Evolutionary conservation across 2,888 invertebrate species (phyloP).

Genomic region (Hydriomena furcata): DNA sequence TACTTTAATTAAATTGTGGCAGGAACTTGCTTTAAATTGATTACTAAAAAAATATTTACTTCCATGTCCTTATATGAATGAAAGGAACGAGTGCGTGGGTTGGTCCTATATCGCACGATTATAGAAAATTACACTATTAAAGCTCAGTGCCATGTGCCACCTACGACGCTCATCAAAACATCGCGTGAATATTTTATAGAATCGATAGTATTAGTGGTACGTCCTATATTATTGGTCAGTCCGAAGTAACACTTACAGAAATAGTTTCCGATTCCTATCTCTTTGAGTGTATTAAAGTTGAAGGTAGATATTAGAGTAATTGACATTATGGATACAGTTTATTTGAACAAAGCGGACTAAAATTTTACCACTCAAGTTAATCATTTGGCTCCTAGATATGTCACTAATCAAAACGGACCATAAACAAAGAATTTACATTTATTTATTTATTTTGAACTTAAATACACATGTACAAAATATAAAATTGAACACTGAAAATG

Average conservation of each 20-base stretch:
- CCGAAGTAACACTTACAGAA: slow-evolving; percentile 10
- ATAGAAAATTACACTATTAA: slow-evolving; percentile 16
- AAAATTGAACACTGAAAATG: too few relatives aligned
- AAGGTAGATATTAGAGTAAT: background rate
- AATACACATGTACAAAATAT: too few relatives aligned
- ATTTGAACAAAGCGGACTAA: too few relatives aligned
- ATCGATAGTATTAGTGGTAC: slow-evolving; percentile 47
- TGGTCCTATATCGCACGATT: slow-evolving; percentile 2
- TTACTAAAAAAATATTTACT: background rate
- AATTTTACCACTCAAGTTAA: too few relatives aligned
- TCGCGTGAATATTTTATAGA: slow-evolving; percentile 52
- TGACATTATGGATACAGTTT: background rate
- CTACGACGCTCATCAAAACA: slow-evolving; percentile 39
- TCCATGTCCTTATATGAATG: background rate
- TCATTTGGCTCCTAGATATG: too few relatives aligned
- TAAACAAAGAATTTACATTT: too few relatives aligned
- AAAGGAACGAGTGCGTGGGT: background rate
- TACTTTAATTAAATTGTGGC: too few relatives aligned
- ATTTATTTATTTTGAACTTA: too few relatives aligned
- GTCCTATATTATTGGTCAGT: slow-evolving; percentile 10
- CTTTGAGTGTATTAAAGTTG: background rate
- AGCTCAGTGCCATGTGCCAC: slow-evolving; percentile 11
- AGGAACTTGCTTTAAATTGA: too few relatives aligned
- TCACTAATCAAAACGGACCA: too few relatives aligned
- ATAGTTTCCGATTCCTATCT: slow-evolving; percentile 1